Evolutionary conservation across 2,113 vertebrate species (phyloP).

Genomic region (Cranoglanis bouderius): DNA sequence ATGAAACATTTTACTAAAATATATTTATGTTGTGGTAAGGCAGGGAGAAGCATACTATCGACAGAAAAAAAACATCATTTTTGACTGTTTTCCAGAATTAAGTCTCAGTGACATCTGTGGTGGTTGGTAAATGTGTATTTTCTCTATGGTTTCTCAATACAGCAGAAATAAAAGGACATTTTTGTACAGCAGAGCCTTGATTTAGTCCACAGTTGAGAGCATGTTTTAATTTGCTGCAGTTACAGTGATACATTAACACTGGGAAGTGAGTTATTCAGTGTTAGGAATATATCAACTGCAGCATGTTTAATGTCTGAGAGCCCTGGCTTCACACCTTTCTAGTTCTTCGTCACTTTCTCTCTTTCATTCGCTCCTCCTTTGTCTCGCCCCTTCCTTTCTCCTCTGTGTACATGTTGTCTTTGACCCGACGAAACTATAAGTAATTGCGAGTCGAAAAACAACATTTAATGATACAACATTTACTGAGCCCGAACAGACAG

Average conservation of each 20-base stretch:
- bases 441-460: slow-evolving; percentile 79
- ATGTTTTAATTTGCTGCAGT: slow-evolving; percentile 38
- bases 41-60: neutral
- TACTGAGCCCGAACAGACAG: slow-evolving; percentile 70
- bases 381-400: slow-evolving; percentile 39
- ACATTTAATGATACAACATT: slow-evolving; percentile 79
- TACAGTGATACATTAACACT: slow-evolving; percentile 36
- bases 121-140: neutral
- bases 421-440: slow-evolving; percentile 77
- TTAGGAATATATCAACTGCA: slow-evolving; percentile 36
- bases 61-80: neutral
- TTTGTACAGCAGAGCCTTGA: slow-evolving; percentile 1
- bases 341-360: slow-evolving; percentile 67
- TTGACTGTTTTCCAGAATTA: neutral
- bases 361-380: neutral
- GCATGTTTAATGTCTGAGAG: slow-evolving; percentile 68
- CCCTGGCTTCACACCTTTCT: slow-evolving; percentile 63
- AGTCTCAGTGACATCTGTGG: neutral
- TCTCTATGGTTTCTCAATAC: slow-evolving; percentile 29
- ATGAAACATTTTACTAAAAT: neutral
- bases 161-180: slow-evolving; percentile 32
- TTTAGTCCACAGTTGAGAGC: neutral
- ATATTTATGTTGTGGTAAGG: neutral
- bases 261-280: slow-evolving; percentile 7
- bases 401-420: slow-evolving; percentile 64